These are phyloP conservation scores for Myotis yumanensis DNA, from an alignment of 2,113 vertebrate species.

Conservation along the genomic window DNA sequence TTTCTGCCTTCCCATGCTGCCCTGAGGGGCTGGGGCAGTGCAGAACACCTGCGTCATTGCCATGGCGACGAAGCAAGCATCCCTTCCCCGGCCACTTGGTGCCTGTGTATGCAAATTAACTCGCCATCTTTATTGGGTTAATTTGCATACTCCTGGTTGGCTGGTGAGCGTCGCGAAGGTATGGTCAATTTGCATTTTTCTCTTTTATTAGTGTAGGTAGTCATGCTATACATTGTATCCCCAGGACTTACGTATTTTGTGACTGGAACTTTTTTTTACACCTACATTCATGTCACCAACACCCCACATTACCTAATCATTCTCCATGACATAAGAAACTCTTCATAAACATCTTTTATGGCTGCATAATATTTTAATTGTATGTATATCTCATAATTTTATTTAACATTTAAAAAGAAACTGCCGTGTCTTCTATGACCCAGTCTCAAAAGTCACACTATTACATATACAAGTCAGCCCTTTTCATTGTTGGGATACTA, in stretches of 20 bases:
- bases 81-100: too few relatives aligned
- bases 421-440: constrained; percentile 21
- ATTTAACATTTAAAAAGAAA: constrained; percentile 50
- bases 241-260: constrained; percentile 3
- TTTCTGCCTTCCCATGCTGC: too few relatives aligned
- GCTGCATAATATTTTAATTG: constrained; percentile 20
- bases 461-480: not conserved
- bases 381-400: constrained; percentile 24
- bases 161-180: too few relatives aligned
- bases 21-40: too few relatives aligned
- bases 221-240: not conserved
- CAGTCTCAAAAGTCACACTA: not conserved
- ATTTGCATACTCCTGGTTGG: too few relatives aligned
- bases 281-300: not conserved
- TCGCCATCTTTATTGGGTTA: too few relatives aligned
- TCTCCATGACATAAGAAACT: constrained; percentile 36
- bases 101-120: too few relatives aligned
- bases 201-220: too few relatives aligned
- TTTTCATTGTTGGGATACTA: not conserved
- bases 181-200: too few relatives aligned
- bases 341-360: constrained; percentile 37
- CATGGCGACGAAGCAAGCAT: too few relatives aligned
- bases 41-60: too few relatives aligned
- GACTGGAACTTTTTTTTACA: not conserved
- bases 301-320: not conserved